A percentile compares a stretch with the other conserved stretches of the same genome.
Evolutionary conservation across 2,113 vertebrate species (phyloP).

Genomic region (Aix galericulata): DNA sequence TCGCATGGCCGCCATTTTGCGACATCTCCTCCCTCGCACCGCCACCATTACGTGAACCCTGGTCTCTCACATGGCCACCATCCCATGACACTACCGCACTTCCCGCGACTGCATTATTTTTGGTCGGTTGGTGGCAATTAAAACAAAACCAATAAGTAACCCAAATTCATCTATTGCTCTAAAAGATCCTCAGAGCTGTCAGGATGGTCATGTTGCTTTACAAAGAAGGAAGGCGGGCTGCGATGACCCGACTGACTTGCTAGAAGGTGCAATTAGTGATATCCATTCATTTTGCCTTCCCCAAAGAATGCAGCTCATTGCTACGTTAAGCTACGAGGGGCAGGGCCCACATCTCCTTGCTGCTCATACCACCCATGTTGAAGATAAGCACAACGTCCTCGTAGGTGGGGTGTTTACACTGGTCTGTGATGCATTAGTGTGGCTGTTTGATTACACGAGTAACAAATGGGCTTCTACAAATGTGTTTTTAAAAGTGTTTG

Average conservation of each 20-base stretch:
- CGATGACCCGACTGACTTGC: neutral
- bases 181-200: neutral
- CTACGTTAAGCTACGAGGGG: neutral
- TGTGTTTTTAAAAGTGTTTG: neutral
- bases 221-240: neutral
- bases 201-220: fast-evolving
- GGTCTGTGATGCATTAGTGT: neutral
- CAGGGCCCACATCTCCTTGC: neutral
- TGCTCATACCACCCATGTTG: neutral
- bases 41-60: no score
- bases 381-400: neutral
- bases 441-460: neutral
- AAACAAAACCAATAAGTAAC: neutral
- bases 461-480: constrained; percentile 37
- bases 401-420: neutral
- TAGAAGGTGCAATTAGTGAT: neutral
- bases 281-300: neutral
- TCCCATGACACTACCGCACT: no score
- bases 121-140: neutral
- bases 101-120: neutral
- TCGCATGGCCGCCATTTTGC: no score
- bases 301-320: fast-evolving
- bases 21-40: no score
- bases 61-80: no score
- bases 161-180: neutral